Evolutionary conservation across 1,140 invertebrate genomes (phyloP), one percentile per base, ranked within the genome.

Genomic region (Lepidurus packardi): DNA sequence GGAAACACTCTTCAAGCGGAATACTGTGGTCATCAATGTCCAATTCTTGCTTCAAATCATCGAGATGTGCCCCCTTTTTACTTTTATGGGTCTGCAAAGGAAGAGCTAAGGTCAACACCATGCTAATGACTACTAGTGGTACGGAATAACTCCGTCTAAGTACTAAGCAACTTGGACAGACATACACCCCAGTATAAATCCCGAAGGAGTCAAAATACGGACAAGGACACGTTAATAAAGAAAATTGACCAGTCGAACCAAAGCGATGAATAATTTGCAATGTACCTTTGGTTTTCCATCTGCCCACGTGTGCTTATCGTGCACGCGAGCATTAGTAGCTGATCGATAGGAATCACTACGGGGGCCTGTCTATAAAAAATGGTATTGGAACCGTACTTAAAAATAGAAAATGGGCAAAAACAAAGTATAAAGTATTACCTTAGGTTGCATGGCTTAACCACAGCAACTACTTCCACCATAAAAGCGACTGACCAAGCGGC

Each of bases 11-110:
- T 87, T 98, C 95, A 82, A 97, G 90, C 85, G 95, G 90, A 85
- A 99, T 92, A 90, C 94, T 98, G 89, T 99, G 98, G 88, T 94
- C 96, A 87, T 99, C 97, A 85, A 98, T 97, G 86, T 96, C 94
- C 88, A 98, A 91, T 90, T 98, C 96, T 87, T 98, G 94, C 89
- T 98, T 98, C 84, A 98, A 90, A 86, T 97, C 94, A 89, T 98
- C 94, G 87, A 98, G 90, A 87, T 97, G 92, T 5, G 9, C 45
- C 16, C 45, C 53, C 3, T 65, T 65, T 21, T 65, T 65, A 13
- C 21, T 65, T 65, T 65, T 65, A 21, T 16, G 9, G 53, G 9
- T 65, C 53, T 65, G 53, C 16, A 65, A 65, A 65, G 53, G 53
- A 65, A 65, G 16, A 65, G 53, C 53, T 65, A 65, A 65, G 53